Evolutionary conservation across 1,140 invertebrate genomes (phyloP).

Genomic region (Conus ventricosus): DNA sequence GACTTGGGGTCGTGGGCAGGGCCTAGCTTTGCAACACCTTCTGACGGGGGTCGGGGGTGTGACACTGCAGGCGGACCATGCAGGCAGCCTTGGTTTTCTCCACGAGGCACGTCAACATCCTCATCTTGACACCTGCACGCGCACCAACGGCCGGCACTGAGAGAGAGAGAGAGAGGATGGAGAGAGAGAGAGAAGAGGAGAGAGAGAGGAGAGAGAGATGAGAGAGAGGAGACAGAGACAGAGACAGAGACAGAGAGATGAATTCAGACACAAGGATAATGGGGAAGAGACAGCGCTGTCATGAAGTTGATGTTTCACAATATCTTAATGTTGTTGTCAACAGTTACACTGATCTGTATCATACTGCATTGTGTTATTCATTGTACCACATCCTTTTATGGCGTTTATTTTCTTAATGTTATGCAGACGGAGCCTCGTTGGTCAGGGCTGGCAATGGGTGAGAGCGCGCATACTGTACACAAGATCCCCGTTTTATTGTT

Average conservation of each 20-base stretch:
- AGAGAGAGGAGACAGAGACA: not conserved
- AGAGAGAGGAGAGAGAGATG: not conserved
- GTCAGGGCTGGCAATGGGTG: too few relatives aligned
- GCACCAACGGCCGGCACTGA: slow-evolving; percentile 50
- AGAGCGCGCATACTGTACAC: too few relatives aligned
- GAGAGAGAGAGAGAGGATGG: slow-evolving; percentile 3
- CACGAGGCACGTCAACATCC: slow-evolving; percentile 54
- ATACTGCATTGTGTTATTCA: too few relatives aligned
- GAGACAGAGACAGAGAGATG: not conserved
- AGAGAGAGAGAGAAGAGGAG: not conserved
- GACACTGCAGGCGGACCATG: slow-evolving; percentile 41
- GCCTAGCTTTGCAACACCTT: slow-evolving; percentile 42
- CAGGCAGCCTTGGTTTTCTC: slow-evolving; percentile 46
- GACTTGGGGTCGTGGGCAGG: slow-evolving; percentile 31
- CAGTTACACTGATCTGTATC: too few relatives aligned
- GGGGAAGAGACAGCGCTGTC: too few relatives aligned
- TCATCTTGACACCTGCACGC: slow-evolving; percentile 36
- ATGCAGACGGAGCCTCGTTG: too few relatives aligned
- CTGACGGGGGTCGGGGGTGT: slow-evolving; percentile 45
- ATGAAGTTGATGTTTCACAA: too few relatives aligned
- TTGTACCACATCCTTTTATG: too few relatives aligned
- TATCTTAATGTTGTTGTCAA: too few relatives aligned
- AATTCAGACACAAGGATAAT: too few relatives aligned
- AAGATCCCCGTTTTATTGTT: too few relatives aligned
- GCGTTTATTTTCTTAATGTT: too few relatives aligned